Evolutionary conservation across 1,140 invertebrate species (phyloP).

Genomic region (Drosophila melanogaster): DNA sequence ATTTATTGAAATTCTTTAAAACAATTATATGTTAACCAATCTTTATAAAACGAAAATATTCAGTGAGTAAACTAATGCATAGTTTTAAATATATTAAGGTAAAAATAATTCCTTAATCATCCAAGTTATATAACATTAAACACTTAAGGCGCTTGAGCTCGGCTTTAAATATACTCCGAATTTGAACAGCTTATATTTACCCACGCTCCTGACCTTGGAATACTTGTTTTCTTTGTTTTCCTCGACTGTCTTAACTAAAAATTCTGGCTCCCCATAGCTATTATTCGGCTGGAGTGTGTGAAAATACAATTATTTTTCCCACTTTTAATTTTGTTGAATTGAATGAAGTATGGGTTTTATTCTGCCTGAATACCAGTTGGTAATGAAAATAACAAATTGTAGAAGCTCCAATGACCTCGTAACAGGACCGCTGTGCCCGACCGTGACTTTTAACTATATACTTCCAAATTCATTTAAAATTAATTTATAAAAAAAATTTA

Average conservation of each 20-base stretch:
- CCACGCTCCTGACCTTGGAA: constrained; percentile 80
- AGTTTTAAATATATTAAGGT: background rate
- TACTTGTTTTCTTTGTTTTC: constrained; percentile 68
- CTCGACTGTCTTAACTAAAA: constrained; percentile 26
- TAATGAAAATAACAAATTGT: constrained; percentile 30
- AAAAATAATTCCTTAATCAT: background rate
- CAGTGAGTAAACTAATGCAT: background rate
- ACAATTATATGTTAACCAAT: too few species aligned
- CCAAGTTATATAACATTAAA: background rate
- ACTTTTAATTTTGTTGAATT: constrained; percentile 71
- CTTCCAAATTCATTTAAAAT: background rate
- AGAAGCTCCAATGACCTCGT: constrained; percentile 14
- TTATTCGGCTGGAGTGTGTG: constrained; percentile 63
- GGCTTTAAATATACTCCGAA: too few species aligned
- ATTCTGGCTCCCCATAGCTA: constrained; percentile 39
- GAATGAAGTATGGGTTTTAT: constrained; percentile 47
- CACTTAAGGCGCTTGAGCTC: too few species aligned
- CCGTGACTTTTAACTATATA: constrained; percentile 30
- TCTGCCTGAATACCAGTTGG: constrained; percentile 17
- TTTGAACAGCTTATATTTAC: constrained; percentile 39
- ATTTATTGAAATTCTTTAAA: too few species aligned
- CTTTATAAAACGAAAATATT: background rate
- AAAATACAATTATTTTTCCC: constrained; percentile 72
- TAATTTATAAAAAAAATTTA: too few species aligned
- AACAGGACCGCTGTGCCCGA: constrained; percentile 9